Conservation (phyloP, 1,140 invertebrate genomes). For the Anastatus disparis region DNA sequence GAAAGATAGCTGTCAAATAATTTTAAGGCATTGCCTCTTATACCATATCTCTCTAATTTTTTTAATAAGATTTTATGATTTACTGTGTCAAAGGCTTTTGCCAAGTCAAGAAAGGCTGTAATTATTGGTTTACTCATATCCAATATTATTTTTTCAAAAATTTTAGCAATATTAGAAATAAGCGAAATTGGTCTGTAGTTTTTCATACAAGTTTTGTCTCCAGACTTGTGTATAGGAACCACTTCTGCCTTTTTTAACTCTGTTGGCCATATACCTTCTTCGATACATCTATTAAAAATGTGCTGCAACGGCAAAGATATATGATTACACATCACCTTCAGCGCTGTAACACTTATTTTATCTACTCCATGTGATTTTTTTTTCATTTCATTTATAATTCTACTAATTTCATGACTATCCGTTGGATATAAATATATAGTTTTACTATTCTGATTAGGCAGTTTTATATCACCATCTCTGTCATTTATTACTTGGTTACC, state of each 20-base stretch:
- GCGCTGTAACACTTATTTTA: too few species aligned
- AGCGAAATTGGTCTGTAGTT: too few species aligned
- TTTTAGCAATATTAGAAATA: too few species aligned
- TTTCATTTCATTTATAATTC: not conserved
- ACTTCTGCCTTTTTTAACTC: too few species aligned
- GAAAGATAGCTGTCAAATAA: not conserved
- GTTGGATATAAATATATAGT: not conserved
- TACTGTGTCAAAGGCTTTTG: too few species aligned
- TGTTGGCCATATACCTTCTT: not conserved
- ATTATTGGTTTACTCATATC: too few species aligned
- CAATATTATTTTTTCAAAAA: not conserved
- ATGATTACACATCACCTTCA: not conserved
- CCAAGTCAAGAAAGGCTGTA: too few species aligned
- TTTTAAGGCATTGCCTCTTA: not conserved
- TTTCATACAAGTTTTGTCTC: not conserved
- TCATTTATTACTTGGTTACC: not conserved
- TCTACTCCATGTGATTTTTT: too few species aligned
- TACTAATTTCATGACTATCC: not conserved
- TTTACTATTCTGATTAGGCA: not conserved
- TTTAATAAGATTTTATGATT: too few species aligned
- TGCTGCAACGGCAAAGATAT: not conserved
- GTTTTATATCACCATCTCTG: not conserved
- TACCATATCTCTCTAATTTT: too few species aligned
- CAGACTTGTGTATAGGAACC: too few species aligned
- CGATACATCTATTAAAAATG: too few species aligned